Conservation (phyloP, 2,113 vertebrate species). For the Laticauda laticaudata region DNA sequence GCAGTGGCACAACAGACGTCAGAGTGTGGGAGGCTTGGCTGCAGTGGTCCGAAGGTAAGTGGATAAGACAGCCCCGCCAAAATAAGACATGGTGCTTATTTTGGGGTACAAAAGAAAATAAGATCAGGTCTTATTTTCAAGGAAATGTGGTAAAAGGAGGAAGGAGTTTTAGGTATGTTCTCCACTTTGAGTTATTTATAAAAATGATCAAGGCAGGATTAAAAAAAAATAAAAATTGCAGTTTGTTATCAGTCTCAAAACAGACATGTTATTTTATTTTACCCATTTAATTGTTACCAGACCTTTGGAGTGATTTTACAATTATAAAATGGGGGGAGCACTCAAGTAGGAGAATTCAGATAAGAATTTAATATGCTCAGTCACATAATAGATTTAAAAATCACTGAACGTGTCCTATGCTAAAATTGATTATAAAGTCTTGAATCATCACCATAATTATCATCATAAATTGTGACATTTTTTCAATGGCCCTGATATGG, state of each 20-base stretch:
- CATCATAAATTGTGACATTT: background rate
- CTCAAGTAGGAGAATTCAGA: conserved; percentile 58
- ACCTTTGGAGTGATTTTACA: conserved; percentile 59
- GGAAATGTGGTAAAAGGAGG: background rate
- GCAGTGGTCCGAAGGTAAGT: too few species aligned
- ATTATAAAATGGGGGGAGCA: conserved; percentile 26
- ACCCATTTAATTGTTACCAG: conserved; percentile 44
- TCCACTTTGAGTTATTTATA: background rate
- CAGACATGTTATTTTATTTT: conserved; percentile 50
- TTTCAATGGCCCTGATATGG: background rate
- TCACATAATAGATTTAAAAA: background rate
- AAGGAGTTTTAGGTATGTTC: background rate
- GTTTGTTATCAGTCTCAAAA: conserved; percentile 69
- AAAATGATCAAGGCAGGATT: background rate
- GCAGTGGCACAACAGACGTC: too few species aligned
- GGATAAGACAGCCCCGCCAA: too few species aligned
- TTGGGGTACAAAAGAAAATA: too few species aligned
- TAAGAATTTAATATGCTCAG: conserved; percentile 19
- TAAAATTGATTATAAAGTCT: background rate
- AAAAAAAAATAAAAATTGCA: conserved; percentile 48
- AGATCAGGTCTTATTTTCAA: too few species aligned
- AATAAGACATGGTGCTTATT: too few species aligned
- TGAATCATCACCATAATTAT: background rate
- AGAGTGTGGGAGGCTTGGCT: too few species aligned
- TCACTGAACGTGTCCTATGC: background rate